These are phyloP conservation scores for Passer montanus DNA, from an alignment of 2,113 vertebrate genomes.

Conservation along the genomic window DNA sequence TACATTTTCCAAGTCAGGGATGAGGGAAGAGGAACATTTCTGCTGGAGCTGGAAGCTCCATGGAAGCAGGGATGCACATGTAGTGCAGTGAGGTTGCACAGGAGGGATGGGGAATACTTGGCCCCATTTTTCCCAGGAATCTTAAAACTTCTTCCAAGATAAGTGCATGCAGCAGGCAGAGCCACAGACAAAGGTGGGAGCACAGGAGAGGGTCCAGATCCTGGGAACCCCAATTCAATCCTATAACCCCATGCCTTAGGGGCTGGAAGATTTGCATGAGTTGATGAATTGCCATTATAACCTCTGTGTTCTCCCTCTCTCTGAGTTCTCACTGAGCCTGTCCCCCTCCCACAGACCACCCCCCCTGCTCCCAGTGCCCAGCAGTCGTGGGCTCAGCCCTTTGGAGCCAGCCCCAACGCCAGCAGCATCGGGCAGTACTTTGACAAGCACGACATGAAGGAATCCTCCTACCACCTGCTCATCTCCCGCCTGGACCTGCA, in stretches of 20 bases:
- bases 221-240: not conserved
- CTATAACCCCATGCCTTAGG: not conserved
- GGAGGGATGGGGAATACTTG: not conserved
- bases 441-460: conserved; percentile 92
- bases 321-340: not conserved
- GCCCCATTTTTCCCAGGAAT: not conserved
- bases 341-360: conserved; percentile 76
- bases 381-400: conserved; percentile 84
- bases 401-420: conserved; percentile 70
- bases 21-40: not conserved
- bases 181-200: not conserved
- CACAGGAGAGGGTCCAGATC: not conserved
- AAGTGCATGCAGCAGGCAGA: not conserved
- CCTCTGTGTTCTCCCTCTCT: not conserved
- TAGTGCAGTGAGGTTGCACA: not conserved
- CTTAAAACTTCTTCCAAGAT: not conserved
- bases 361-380: conserved; percentile 85
- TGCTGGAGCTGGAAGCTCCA: not conserved
- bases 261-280: not conserved
- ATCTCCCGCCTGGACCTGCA: conserved; percentile 96
- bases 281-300: not conserved
- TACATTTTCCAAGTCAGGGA: not conserved
- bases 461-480: conserved; percentile 96
- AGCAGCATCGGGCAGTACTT: conserved; percentile 91
- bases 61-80: not conserved